Conservation (phyloP, 2,888 invertebrate genomes). For the Megastigmus dorsalis region DNA sequence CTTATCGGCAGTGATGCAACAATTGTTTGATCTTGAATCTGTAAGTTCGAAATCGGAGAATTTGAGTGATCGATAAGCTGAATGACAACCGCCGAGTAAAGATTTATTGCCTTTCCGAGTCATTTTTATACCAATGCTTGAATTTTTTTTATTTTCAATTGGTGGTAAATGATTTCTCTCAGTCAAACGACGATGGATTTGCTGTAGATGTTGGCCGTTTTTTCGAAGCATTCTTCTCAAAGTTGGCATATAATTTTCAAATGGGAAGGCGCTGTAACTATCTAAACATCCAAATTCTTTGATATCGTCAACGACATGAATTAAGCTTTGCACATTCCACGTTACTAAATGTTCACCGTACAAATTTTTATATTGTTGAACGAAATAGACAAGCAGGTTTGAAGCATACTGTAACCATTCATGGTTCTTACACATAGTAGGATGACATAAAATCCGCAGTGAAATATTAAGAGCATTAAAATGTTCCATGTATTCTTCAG, state of each 20-base stretch:
- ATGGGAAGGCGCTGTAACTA: slow-evolving; percentile 40
- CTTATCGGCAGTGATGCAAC: not conserved
- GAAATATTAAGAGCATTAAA: not conserved
- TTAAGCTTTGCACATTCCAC: slow-evolving; percentile 19
- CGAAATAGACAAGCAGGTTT: not conserved
- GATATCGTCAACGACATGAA: slow-evolving; percentile 26
- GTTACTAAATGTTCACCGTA: slow-evolving; percentile 11
- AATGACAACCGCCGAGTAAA: not conserved
- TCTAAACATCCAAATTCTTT: slow-evolving; percentile 32
- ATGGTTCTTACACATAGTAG: too few species aligned
- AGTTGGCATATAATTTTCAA: slow-evolving; percentile 47
- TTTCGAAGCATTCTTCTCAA: slow-evolving; percentile 38
- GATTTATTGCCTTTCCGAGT: not conserved
- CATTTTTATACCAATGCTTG: too few species aligned
- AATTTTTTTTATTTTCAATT: too few species aligned
- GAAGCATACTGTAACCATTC: too few species aligned
- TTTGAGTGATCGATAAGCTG: too few species aligned
- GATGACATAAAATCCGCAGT: not conserved
- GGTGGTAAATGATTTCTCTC: not conserved
- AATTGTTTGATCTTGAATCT: too few species aligned
- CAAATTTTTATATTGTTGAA: not conserved
- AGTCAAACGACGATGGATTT: slow-evolving; percentile 13
- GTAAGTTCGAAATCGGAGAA: too few species aligned
- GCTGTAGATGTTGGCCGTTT: slow-evolving; percentile 17
- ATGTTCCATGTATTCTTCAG: not conserved